A percentile compares a stretch with the other conserved stretches of the same genome.
Evolutionary conservation across 2,888 invertebrate genomes (phyloP).

Genomic region (Molorchus minor): DNA sequence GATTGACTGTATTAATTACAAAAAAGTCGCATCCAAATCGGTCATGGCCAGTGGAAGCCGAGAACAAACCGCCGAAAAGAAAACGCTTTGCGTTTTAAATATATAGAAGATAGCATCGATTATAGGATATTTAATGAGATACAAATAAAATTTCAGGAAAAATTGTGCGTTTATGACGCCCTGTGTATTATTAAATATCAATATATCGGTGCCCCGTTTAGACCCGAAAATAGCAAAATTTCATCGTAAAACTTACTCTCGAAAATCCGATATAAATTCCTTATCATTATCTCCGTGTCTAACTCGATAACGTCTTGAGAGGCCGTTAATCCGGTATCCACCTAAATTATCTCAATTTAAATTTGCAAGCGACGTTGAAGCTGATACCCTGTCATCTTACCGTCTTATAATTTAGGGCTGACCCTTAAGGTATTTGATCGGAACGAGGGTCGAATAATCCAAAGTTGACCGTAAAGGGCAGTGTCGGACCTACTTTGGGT

Average conservation of each 20-base stretch:
- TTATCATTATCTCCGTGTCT: neutral
- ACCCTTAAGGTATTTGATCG: conserved; percentile 44
- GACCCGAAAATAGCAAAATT: no score
- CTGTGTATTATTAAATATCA: no score
- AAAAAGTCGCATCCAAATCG: no score
- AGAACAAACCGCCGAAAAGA: no score
- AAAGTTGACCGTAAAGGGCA: conserved; percentile 41
- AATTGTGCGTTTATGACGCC: no score
- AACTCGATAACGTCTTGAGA: neutral
- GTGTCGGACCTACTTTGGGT: conserved; percentile 36
- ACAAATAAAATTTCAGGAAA: no score
- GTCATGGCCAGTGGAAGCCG: no score
- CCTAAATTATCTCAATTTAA: conserved; percentile 16
- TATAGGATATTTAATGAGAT: no score
- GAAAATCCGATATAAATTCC: neutral
- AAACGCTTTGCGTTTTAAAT: no score
- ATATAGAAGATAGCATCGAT: no score
- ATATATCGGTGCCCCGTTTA: no score
- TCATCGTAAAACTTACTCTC: conserved; percentile 9
- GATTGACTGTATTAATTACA: no score
- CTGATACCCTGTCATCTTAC: conserved; percentile 33
- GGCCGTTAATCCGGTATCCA: neutral
- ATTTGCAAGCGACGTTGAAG: conserved; percentile 15
- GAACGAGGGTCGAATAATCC: conserved; percentile 38
- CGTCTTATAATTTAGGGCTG: conserved; percentile 43